phyloP scores from a whole-genome alignment of 2,797 vertebrate species.

The Gorsachius magnificus region DNA sequence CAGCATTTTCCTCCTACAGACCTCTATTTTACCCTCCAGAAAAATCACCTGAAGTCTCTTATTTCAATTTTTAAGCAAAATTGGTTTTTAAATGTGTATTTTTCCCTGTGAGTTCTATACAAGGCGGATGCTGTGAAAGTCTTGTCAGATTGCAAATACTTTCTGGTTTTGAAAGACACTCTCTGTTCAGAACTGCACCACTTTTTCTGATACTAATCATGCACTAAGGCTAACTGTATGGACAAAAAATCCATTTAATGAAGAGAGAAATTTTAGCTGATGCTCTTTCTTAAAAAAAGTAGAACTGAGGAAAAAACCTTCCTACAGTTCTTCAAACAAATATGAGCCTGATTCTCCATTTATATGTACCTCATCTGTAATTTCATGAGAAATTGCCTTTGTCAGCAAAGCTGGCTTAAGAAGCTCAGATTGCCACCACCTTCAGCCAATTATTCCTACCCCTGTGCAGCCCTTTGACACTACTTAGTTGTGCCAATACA shows the following conservation, averaged over 20 bases:
- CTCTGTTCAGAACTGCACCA: neutral
- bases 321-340: neutral
- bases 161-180: neutral
- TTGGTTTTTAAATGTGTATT: slow-evolving; percentile 26
- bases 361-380: neutral
- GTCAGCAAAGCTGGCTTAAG: neutral
- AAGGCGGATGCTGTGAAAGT: neutral
- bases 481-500: neutral
- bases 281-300: neutral
- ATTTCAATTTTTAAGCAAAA: slow-evolving; percentile 18
- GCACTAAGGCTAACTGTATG: neutral
- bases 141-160: neutral
- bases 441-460: slow-evolving; percentile 9
- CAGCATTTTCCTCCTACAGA: neutral
- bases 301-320: neutral
- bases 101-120: neutral
- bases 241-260: neutral
- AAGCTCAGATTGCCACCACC: neutral
- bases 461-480: neutral
- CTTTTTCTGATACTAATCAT: neutral
- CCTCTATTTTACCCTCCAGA: neutral
- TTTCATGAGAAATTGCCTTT: neutral
- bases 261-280: neutral
- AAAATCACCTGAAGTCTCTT: neutral
- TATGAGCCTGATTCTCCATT: neutral